These are phyloP conservation scores for Heliocidaris tuberculata DNA, from an alignment of 35 echinoderm and acorn worm species.

Conservation along the genomic window DNA sequence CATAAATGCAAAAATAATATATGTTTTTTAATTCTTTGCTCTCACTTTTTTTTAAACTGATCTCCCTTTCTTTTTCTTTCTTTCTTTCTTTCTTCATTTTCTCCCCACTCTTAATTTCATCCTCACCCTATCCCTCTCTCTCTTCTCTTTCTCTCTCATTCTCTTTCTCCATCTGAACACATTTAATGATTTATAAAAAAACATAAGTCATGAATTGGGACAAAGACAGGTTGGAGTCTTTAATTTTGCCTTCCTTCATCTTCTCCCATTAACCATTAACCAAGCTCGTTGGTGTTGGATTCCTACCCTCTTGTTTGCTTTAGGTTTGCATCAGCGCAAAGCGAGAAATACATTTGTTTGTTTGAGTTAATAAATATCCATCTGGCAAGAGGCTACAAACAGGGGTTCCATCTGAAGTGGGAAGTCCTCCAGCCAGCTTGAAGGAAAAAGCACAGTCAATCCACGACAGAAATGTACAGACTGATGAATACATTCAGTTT, in stretches of 20 bases:
- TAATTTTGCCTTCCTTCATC: background rate
- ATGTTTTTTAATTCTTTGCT: background rate
- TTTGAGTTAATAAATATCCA: slow-evolving; percentile 49
- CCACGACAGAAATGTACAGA: no score
- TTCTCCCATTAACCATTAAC: slow-evolving; percentile 40
- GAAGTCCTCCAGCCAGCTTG: background rate
- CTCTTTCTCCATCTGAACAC: background rate
- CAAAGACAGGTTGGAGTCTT: background rate
- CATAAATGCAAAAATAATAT: background rate
- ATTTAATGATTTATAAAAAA: background rate
- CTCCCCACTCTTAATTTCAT: no score
- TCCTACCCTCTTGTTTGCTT: slow-evolving; percentile 12
- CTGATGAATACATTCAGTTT: no score
- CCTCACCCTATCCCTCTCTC: no score
- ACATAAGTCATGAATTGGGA: background rate
- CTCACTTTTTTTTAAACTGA: background rate
- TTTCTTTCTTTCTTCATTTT: no score
- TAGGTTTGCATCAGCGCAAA: slow-evolving; percentile 33
- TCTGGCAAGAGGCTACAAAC: background rate
- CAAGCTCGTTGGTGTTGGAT: slow-evolving; percentile 21
- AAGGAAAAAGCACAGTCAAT: no score
- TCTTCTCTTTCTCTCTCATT: background rate
- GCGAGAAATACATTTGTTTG: slow-evolving; percentile 43
- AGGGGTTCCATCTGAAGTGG: background rate
- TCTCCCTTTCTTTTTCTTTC: background rate